Evolutionary conservation across 2,797 vertebrate genomes (phyloP).

Genomic region (Synanceia verrucosa): DNA sequence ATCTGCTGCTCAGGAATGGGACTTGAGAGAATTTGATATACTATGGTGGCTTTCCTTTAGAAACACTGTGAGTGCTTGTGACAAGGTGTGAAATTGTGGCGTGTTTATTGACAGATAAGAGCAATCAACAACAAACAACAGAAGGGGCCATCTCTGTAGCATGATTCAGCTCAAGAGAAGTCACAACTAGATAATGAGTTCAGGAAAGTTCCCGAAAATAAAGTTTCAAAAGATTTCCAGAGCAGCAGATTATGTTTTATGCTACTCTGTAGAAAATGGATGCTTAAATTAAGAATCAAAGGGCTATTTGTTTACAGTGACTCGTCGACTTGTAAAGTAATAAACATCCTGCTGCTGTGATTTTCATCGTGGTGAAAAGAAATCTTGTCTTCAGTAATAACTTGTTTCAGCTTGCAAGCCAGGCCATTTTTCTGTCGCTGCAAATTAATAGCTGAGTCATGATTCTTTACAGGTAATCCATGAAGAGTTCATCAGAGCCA

Average conservation of each 20-base stretch:
- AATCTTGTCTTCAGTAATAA: constrained; percentile 9
- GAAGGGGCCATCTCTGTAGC: constrained; percentile 9
- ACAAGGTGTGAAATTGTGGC: not conserved
- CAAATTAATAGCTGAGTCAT: not conserved
- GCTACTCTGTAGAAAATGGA: not conserved
- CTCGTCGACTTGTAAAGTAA: not conserved
- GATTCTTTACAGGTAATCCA: constrained; percentile 22
- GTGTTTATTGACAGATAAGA: not conserved
- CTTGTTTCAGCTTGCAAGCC: constrained; percentile 1
- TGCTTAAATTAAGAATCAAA: constrained; percentile 11
- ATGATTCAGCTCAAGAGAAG: constrained; percentile 9
- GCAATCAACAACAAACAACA: constrained; percentile 10
- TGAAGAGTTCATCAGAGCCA: constrained; percentile 5
- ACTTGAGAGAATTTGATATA: constrained; percentile 16
- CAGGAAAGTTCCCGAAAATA: not conserved
- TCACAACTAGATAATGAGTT: constrained; percentile 1
- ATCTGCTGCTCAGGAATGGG: constrained; percentile 24
- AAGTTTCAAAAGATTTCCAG: not conserved
- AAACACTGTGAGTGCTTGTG: not conserved
- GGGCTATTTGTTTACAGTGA: constrained; percentile 8
- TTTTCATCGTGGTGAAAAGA: constrained; percentile 11
- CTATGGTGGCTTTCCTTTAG: not conserved
- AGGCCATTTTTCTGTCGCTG: constrained; percentile 5
- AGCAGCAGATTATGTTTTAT: not conserved
- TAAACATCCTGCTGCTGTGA: constrained; percentile 4